Base-by-base conservation (phyloP, 2,113 vertebrate species). In the Cyanoramphus novaezelandiae region DNA sequence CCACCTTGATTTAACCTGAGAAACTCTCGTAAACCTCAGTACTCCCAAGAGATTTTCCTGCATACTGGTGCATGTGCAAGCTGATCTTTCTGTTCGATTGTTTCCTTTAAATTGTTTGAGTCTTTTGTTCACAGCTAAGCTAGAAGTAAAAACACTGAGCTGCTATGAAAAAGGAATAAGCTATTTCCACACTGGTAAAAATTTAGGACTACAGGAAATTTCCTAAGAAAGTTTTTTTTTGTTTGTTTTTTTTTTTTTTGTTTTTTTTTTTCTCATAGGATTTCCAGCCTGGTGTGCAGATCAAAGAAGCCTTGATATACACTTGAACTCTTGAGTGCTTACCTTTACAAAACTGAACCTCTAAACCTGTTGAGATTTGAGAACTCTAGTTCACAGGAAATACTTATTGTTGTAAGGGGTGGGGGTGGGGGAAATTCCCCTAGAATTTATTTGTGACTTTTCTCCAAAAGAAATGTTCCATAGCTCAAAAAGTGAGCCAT, bases 281-380 rank as follows among this genome's bases (percentile, higher is more conserved):
- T 81, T 94, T 94, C 50, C 47, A 78, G 79, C 10, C 71, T 94
- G 68, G 46, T 68, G 65, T 60, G 68, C 33, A 86, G 71, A 95
- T 95, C 92, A 96, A 88, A 94, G 71, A 47, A 84, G 27, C 43
- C 71, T 77, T 64, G 49, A 59, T 57, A n/a, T 3, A 6, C 33
- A 33, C 55, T 65, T 87, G 84, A 91, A 72, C 82, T 90, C 62
- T 77, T 77, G 68, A 82, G 75, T 86, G 55, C 31, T 88, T 86
- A 41, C 91, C 50, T 64, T 65, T 78, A 46, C 52, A 64, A 83
- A 92, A 60, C 37, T 33, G 71, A 92, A 70, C 71, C 24, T 95
- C 31, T 67, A 62, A 88, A 83, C 68, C 75, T 70, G n/a, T 27
- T 63, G 75, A 83, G 85, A 83, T 82, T 94, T 77, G 31, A 63